Evolutionary conservation across 2,113 vertebrate species (phyloP), one percentile per base, ranked within the genome.

Genomic region (Benitochromis conjunctus): DNA sequence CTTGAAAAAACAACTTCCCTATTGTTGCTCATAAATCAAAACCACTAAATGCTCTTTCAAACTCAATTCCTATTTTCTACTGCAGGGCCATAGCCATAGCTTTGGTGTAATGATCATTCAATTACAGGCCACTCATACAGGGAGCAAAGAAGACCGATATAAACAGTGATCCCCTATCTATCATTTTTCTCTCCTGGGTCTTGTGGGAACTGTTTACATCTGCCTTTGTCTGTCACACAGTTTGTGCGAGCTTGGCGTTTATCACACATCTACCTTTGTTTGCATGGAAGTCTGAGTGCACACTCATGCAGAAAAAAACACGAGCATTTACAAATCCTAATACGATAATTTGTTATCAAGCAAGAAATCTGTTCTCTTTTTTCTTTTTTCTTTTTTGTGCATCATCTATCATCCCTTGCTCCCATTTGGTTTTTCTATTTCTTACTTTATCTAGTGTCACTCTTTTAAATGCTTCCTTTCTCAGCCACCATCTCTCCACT

Each of bases 21-120:
- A 78, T 92, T 88, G 88, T 91, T 88, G 51, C 86, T 92, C 91
- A 89, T 96, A 95, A 96, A 96, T 96, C 94, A 95, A 95, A 94
- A 89, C 79, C 91, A 80, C 83, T 92, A 93, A 96, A 95, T 91
- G 91, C 91, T 81, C 87, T 92, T 91, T 91, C 82, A 76, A 87
- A 87, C 89, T 89, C 83, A 88, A 91, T 89, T 90, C 83, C 89
- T 85, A 77, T 92, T 90, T 92, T 89, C 48, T 29, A 87, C 81
- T 85, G 74, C 79, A 5, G 81, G 77, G 76, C 87, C 83, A 83
- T 87, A 83, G 85, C 91, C 64, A 86, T 92, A 94, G 93, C 91
- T 91, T 91, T 86, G 80, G 79, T 87, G 80, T 91, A 91, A 95
- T 94, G 89, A 95, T 94, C 91, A 91, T 93, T 94, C 89, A 91